Conservation (phyloP, 2,797 vertebrate species). For the Naso thynnoides region DNA sequence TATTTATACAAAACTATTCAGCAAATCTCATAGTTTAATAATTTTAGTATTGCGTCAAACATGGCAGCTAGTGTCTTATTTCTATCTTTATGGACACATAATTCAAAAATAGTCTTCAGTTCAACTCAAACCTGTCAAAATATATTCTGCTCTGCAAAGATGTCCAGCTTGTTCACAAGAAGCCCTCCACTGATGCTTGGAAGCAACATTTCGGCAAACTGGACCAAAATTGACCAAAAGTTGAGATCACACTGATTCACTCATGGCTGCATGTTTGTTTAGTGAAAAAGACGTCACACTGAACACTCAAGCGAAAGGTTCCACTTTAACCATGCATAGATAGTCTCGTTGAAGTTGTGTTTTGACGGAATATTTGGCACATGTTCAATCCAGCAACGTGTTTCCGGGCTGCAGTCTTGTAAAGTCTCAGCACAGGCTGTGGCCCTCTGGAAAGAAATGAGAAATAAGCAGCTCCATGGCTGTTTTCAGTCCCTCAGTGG, state of each 20-base stretch:
- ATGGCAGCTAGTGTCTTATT: constrained; percentile 28
- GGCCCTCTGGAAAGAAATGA: constrained; percentile 11
- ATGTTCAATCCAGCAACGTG: not conserved
- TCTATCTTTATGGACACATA: constrained; percentile 10
- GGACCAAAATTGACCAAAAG: not conserved
- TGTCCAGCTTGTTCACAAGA: not conserved
- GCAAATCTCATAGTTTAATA: constrained; percentile 30
- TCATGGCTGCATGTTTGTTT: not conserved
- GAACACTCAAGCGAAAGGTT: constrained; percentile 17
- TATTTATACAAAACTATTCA: constrained; percentile 61
- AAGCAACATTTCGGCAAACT: constrained; percentile 7
- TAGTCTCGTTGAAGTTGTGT: constrained; percentile 6
- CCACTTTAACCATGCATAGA: constrained; percentile 61
- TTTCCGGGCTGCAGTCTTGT: constrained; percentile 22
- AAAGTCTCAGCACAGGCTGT: not conserved
- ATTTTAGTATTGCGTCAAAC: constrained; percentile 16
- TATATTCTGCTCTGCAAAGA: constrained; percentile 43
- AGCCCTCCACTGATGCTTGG: not conserved
- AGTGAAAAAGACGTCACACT: constrained; percentile 15
- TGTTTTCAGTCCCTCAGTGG: constrained; percentile 7
- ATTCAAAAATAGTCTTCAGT: constrained; percentile 43
- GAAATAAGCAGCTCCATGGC: constrained; percentile 21
- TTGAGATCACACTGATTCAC: not conserved
- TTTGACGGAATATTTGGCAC: constrained; percentile 55
- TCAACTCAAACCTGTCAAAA: constrained; percentile 54